These are phyloP conservation scores for Caenorhabditis sp. DNA, from an alignment of 2,888 invertebrate genomes.

Conservation along the genomic window DNA sequence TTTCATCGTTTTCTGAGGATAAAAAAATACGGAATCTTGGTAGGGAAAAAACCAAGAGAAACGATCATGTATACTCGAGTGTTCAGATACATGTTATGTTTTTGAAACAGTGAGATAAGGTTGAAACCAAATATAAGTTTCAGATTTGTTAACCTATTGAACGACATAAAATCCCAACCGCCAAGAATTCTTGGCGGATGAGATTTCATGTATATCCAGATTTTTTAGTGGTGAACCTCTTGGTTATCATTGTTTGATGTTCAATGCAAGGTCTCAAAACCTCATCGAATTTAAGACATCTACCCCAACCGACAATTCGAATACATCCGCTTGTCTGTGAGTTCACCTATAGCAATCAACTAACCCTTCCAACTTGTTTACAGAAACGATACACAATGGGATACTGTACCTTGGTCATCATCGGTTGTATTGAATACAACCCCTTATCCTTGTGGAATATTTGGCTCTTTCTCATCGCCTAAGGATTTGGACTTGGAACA, in stretches of 20 bases:
- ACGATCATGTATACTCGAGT: no score
- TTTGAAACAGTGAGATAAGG: no score
- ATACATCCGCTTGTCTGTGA: conserved; percentile 43
- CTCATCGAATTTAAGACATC: conserved; percentile 62
- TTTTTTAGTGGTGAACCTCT: conserved; percentile 57
- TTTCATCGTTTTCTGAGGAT: no score
- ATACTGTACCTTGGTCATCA: conserved; percentile 42
- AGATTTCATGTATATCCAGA: no score
- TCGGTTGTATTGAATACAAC: conserved; percentile 39
- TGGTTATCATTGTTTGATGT: conserved; percentile 63
- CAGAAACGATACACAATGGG: conserved; percentile 40
- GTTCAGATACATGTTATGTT: no score
- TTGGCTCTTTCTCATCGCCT: conserved; percentile 49
- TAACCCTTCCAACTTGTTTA: neutral
- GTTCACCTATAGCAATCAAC: neutral
- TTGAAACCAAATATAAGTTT: no score
- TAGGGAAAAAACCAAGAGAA: no score
- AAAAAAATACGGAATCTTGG: no score
- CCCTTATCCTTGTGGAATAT: conserved; percentile 49
- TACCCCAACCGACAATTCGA: conserved; percentile 38
- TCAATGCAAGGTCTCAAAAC: conserved; percentile 58
- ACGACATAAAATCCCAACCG: no score
- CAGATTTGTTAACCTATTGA: no score
- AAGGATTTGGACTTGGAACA: conserved; percentile 36
- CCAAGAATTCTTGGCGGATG: no score